A percentile compares a stretch with the other conserved stretches of the same genome.
These are phyloP conservation scores for Itoplectis maculator DNA, from an alignment of 2,888 invertebrate species.

Conservation along the genomic window DNA sequence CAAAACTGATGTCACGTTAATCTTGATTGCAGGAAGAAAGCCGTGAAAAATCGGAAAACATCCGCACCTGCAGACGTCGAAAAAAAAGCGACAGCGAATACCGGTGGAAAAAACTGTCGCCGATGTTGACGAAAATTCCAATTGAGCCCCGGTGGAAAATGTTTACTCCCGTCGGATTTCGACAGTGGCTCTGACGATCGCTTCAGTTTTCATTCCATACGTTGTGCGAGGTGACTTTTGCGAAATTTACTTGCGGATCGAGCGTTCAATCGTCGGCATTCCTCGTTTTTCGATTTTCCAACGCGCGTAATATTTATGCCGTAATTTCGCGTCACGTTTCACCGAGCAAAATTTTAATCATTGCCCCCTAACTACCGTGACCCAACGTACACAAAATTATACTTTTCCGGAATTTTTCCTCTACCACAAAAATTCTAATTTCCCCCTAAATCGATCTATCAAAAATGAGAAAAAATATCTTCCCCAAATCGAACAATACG, in stretches of 20 bases:
- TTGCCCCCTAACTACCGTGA: too few species aligned
- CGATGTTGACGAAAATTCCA: conserved; percentile 31
- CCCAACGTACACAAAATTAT: neutral
- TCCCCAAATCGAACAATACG: neutral
- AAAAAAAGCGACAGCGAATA: neutral
- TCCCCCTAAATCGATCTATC: neutral
- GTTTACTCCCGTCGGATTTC: conserved; percentile 14
- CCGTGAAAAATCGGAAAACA: neutral
- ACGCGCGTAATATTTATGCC: conserved; percentile 10
- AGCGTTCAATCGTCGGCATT: conserved; percentile 18
- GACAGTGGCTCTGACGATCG: conserved; percentile 30
- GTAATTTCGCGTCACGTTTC: conserved; percentile 1
- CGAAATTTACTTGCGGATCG: conserved; percentile 18
- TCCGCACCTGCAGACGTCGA: neutral
- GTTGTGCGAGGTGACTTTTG: conserved; percentile 12
- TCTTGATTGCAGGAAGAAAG: conserved; percentile 14
- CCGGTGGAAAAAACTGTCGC: conserved; percentile 20
- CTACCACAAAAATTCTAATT: too few species aligned
- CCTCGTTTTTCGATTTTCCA: conserved; percentile 1
- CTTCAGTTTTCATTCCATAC: neutral
- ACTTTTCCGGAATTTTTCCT: neutral
- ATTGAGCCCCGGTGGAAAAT: conserved; percentile 33
- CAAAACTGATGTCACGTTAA: conserved; percentile 1
- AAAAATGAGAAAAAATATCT: neutral
- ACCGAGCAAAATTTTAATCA: neutral